Percentiles rank a stretch among this genome's conserved stretches.
Conservation (phyloP, 2,113 vertebrate species). For the Montifringilla adamsi region DNA sequence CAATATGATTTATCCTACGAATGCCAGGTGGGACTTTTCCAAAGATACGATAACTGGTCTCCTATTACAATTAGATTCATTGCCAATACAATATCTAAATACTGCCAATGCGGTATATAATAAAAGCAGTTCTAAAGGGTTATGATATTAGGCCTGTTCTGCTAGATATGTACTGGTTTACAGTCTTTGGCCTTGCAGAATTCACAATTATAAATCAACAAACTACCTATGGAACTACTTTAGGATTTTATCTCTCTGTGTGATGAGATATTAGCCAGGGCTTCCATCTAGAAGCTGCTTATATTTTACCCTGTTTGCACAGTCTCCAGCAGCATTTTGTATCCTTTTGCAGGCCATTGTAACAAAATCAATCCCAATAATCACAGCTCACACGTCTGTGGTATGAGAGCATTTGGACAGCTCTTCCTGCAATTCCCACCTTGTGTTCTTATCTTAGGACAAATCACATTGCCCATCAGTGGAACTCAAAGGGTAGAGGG, state of each 20-base stretch:
- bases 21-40: background rate
- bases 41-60: background rate
- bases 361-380: background rate
- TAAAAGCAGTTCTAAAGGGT: background rate
- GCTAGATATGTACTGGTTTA: accelerated
- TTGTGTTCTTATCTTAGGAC: background rate
- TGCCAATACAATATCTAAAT: background rate
- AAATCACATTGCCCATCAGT: background rate
- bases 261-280: background rate
- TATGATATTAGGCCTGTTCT: background rate
- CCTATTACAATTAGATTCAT: background rate
- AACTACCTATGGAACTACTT: background rate
- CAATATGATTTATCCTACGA: background rate
- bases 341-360: background rate
- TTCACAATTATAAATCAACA: background rate
- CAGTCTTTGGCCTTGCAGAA: background rate
- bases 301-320: background rate
- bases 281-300: background rate
- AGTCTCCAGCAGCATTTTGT: background rate
- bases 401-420: background rate
- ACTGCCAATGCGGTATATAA: background rate
- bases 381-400: too few relatives aligned
- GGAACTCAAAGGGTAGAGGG: accelerated
- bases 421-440: background rate
- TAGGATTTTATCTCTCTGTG: background rate